These are phyloP conservation scores for Hesperophylax magnus DNA, from an alignment of 1,140 invertebrate genomes.

Conservation along the genomic window DNA sequence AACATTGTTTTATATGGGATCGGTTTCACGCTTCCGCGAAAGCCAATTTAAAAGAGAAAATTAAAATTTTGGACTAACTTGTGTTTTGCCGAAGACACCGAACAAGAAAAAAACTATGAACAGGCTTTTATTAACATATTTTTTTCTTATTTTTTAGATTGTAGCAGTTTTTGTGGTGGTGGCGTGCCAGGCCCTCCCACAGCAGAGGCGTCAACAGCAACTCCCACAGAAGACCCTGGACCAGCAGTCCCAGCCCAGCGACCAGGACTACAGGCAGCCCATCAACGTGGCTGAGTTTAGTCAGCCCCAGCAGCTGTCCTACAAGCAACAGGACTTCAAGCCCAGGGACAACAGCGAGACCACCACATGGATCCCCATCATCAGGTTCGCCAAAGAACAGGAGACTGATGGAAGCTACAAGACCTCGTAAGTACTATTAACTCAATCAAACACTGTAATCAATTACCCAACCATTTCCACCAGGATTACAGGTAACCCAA, in stretches of 20 bases:
- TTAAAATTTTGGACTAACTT: no score
- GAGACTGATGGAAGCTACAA: constrained; percentile 85
- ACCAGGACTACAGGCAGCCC: constrained; percentile 61
- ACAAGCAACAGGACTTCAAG: constrained; percentile 59
- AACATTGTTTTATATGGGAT: no score
- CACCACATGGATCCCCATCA: constrained; percentile 83
- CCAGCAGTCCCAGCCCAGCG: constrained; percentile 62
- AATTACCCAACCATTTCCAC: no score
- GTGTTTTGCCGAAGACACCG: no score
- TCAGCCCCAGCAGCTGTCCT: constrained; percentile 60
- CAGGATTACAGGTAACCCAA: no score
- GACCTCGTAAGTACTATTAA: constrained; percentile 74
- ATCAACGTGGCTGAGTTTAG: constrained; percentile 53
- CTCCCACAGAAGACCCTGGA: constrained; percentile 56
- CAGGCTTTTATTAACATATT: not conserved
- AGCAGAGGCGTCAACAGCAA: constrained; percentile 58
- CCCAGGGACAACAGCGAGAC: constrained; percentile 64
- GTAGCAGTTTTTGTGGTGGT: constrained; percentile 38
- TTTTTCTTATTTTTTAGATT: constrained; percentile 41
- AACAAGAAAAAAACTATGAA: no score
- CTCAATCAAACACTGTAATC: no score
- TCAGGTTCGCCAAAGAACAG: constrained; percentile 85
- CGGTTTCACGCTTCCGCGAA: no score
- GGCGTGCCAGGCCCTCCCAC: constrained; percentile 39
- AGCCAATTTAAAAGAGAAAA: no score